phyloP scores from a whole-genome alignment of 37 sponge, comb jelly and placozoan genomes.

The Aphrocallistes beatrix region DNA sequence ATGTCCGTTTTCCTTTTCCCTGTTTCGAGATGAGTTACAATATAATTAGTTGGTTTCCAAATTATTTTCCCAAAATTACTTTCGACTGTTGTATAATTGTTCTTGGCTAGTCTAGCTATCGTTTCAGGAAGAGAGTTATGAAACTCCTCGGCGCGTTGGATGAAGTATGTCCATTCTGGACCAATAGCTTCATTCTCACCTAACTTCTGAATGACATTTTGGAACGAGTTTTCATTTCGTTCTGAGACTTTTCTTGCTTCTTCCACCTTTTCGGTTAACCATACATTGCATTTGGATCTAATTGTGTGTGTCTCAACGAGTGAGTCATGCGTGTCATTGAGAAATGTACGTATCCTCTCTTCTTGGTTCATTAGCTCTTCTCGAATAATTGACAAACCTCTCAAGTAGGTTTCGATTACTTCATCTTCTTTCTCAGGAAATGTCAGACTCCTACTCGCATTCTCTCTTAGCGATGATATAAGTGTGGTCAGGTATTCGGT shows the following conservation, averaged over 20 bases:
- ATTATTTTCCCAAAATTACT: neutral
- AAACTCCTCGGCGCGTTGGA: neutral
- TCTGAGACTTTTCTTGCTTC: neutral
- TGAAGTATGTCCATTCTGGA: constrained; percentile 4
- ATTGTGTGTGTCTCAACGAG: neutral
- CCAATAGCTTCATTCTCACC: neutral
- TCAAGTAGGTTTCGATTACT: neutral
- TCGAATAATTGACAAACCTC: neutral
- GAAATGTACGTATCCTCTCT: neutral
- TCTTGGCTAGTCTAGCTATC: neutral
- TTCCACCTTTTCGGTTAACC: neutral
- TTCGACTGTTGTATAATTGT: neutral
- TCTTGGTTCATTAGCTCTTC: neutral
- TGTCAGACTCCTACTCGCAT: neutral
- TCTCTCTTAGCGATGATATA: neutral
- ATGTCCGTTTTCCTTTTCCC: neutral
- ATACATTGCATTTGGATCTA: neutral
- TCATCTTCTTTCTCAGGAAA: neutral
- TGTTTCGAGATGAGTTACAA: neutral
- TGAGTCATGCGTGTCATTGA: neutral
- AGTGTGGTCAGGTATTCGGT: neutral
- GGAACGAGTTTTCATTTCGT: neutral
- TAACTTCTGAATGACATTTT: neutral
- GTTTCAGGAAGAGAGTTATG: neutral
- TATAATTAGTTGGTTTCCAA: neutral